phyloP scores from a whole-genome alignment of 2,888 invertebrate species.

The Asteroscopus sphinx region DNA sequence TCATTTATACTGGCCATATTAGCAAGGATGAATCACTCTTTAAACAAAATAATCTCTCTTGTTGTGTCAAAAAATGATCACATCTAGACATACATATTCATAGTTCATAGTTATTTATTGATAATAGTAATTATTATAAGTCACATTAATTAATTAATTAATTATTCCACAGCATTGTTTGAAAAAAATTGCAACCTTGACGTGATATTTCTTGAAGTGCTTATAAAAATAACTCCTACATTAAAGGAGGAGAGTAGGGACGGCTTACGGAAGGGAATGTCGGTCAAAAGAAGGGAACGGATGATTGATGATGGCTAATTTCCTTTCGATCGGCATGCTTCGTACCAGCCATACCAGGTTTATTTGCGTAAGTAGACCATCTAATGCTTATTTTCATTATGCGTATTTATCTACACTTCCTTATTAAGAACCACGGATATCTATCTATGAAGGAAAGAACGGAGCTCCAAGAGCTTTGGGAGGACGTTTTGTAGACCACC shows the following conservation, averaged over 20 bases:
- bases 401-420: neutral
- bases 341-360: constrained; percentile 51
- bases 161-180: neutral
- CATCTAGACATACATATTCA: too few species aligned
- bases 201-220: constrained; percentile 15
- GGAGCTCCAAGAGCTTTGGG: neutral
- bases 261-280: constrained; percentile 58
- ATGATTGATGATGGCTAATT: constrained; percentile 81
- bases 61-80: too few species aligned
- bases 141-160: too few species aligned
- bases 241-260: constrained; percentile 43
- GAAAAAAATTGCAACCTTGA: constrained; percentile 34
- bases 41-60: too few species aligned
- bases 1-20: too few species aligned
- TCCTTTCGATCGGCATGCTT: constrained; percentile 72
- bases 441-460: constrained; percentile 1
- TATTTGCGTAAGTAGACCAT: constrained; percentile 66
- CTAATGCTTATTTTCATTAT: constrained; percentile 29
- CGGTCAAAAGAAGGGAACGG: constrained; percentile 72
- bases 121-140: too few species aligned
- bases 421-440: too few species aligned
- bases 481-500: too few species aligned
- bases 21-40: too few species aligned
- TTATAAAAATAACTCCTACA: constrained; percentile 27
- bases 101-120: too few species aligned